These are phyloP conservation scores for Porites lutea DNA, from an alignment of 64 coral and sea anemone species.

Conservation along the genomic window DNA sequence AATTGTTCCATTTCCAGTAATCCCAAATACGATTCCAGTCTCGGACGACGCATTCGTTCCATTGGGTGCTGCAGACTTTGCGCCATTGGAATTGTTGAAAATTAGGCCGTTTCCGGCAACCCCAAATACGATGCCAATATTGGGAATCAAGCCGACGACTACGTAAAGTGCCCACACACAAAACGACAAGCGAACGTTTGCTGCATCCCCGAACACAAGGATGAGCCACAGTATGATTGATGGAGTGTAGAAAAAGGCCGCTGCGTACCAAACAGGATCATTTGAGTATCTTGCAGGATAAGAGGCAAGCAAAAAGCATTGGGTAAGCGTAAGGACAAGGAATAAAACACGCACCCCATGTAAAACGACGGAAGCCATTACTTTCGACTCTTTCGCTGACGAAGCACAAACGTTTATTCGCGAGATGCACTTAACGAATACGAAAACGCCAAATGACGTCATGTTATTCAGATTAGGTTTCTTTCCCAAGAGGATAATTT, in stretches of 20 bases:
- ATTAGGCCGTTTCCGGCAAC: conserved; percentile 14
- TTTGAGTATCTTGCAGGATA: neutral
- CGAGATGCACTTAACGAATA: no score
- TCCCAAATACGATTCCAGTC: neutral
- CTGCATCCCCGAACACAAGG: neutral
- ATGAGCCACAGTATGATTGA: no score
- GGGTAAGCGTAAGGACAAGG: neutral
- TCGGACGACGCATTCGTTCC: no score
- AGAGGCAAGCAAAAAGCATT: neutral
- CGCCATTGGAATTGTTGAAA: neutral
- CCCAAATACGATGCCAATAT: conserved; percentile 1
- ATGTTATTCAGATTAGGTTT: no score
- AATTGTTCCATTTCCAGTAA: no score
- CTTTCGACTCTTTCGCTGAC: no score
- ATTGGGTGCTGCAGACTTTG: no score
- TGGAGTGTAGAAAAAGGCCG: no score
- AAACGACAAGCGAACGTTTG: neutral
- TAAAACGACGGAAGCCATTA: neutral
- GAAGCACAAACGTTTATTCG: no score
- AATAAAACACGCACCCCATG: neutral
- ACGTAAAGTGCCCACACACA: neutral
- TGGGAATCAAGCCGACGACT: neutral
- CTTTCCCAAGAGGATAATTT: no score
- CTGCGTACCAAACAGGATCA: no score
- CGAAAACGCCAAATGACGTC: no score